phyloP scores from a whole-genome alignment of 2,888 invertebrate genomes.

The Rutpela maculata region DNA sequence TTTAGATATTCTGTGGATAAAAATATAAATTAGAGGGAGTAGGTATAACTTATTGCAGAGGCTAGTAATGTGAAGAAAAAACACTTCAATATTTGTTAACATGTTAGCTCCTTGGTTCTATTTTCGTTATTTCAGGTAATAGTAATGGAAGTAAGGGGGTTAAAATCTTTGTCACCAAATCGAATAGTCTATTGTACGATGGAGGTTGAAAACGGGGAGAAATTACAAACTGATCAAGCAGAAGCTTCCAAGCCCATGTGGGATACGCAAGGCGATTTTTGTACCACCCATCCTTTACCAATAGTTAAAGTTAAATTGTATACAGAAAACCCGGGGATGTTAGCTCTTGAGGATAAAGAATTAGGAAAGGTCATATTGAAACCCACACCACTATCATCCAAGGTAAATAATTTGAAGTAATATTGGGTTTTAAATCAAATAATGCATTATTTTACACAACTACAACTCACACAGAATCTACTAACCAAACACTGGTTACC shows the following conservation, averaged over 20 bases:
- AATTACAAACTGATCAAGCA: constrained; percentile 99
- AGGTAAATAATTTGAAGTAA: constrained; percentile 76
- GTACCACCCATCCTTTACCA: constrained; percentile 97
- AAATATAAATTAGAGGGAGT: constrained; percentile 25
- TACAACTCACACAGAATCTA: neutral
- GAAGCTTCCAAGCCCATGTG: constrained; percentile 99
- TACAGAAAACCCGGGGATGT: constrained; percentile 97
- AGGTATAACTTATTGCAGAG: constrained; percentile 30
- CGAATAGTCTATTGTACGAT: constrained; percentile 99
- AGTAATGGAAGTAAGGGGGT: constrained; percentile 99
- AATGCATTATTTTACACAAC: neutral
- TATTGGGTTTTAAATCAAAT: neutral
- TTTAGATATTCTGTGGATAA: constrained; percentile 35
- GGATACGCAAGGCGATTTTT: constrained; percentile 99
- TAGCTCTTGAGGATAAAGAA: constrained; percentile 99
- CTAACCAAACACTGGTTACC: neutral
- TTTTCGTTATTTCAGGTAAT: constrained; percentile 82
- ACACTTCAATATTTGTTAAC: constrained; percentile 9
- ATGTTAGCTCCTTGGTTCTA: constrained; percentile 41
- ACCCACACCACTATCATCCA: constrained; percentile 91
- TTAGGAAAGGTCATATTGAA: constrained; percentile 93
- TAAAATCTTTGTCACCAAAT: constrained; percentile 97
- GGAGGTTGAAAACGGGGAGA: constrained; percentile 99
- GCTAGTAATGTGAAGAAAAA: constrained; percentile 31
- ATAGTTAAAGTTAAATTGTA: constrained; percentile 98